These are phyloP conservation scores for Aleiodes leptofemur DNA, from an alignment of 2,888 invertebrate genomes.

Conservation along the genomic window DNA sequence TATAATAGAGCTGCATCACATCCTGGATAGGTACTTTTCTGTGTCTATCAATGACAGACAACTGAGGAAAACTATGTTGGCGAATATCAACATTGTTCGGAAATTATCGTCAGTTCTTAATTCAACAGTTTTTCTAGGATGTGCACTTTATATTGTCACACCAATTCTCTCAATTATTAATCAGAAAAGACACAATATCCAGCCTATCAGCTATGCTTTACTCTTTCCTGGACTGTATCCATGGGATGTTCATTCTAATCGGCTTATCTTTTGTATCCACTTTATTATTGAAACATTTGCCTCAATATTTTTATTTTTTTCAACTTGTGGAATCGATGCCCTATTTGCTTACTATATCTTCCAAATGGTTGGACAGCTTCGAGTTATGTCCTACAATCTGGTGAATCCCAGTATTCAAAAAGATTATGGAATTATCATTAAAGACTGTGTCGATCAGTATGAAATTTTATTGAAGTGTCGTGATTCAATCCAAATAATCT, in stretches of 20 bases:
- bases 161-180: slow-evolving; percentile 48
- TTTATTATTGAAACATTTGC: slow-evolving; percentile 51
- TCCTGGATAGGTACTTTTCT: slow-evolving; percentile 8
- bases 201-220: slow-evolving; percentile 47
- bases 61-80: not conserved
- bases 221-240: slow-evolving; percentile 54
- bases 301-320: slow-evolving; percentile 30
- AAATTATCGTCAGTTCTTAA: slow-evolving; percentile 3
- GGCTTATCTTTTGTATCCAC: slow-evolving; percentile 51
- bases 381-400: slow-evolving; percentile 46
- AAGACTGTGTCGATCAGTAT: slow-evolving; percentile 44
- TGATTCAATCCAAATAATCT: slow-evolving; percentile 56
- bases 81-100: slow-evolving; percentile 2
- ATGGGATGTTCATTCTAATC: slow-evolving; percentile 49
- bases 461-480: slow-evolving; percentile 50
- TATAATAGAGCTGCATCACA: not conserved
- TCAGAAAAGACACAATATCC: slow-evolving; percentile 35
- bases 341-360: slow-evolving; percentile 50
- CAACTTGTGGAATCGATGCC: slow-evolving; percentile 56
- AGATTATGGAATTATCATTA: not conserved
- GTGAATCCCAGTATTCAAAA: not conserved
- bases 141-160: slow-evolving; percentile 27
- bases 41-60: not conserved
- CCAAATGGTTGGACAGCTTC: slow-evolving; percentile 27
- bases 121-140: not conserved